These are phyloP conservation scores for Pogonocichla stellata DNA, from an alignment of 2,113 vertebrate genomes.

Conservation along the genomic window DNA sequence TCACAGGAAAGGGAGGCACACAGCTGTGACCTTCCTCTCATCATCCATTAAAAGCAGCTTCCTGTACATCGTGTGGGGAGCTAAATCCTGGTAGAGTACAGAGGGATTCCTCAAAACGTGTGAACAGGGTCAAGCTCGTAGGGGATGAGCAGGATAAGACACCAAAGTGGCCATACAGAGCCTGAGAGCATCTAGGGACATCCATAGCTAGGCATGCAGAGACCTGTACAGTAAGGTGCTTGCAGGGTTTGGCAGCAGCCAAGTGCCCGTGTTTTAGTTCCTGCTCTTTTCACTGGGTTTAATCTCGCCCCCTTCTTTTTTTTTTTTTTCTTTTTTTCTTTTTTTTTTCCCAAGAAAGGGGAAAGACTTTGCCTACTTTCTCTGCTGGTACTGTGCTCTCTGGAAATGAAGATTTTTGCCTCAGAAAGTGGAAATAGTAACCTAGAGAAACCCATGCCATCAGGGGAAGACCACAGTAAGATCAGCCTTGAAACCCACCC, in stretches of 20 bases:
- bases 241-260: not conserved
- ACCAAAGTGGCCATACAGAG: not conserved
- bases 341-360: not conserved
- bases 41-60: not conserved
- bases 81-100: not conserved
- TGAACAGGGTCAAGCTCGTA: not conserved
- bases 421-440: not conserved
- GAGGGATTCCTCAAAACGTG: not conserved
- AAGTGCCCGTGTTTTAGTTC: not conserved
- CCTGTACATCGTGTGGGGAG: rapidly evolving
- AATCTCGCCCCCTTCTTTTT: not conserved
- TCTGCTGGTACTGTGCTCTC: not conserved
- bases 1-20: not conserved
- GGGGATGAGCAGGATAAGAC: not conserved
- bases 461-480: not conserved
- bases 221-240: not conserved
- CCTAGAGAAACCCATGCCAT: not conserved
- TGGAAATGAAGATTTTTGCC: not conserved
- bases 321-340: too few relatives aligned
- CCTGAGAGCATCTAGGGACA: not conserved
- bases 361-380: not conserved
- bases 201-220: not conserved
- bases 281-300: not conserved
- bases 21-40: not conserved
- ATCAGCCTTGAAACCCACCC: not conserved